Conservation (phyloP, 2,797 vertebrate species). For the Pogoniulus pusillus region DNA sequence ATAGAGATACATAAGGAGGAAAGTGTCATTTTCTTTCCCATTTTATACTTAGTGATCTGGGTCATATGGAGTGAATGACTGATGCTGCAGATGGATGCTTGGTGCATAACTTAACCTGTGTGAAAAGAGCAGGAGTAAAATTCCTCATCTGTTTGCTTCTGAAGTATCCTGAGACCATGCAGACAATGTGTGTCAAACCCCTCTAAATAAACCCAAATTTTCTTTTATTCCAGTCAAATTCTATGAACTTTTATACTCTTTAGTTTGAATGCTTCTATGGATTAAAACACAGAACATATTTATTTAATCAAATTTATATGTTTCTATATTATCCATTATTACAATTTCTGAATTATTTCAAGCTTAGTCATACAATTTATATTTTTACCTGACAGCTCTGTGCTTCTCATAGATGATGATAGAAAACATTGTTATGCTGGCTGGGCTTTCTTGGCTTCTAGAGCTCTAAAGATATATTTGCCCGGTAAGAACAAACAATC, state of each 20-base stretch:
- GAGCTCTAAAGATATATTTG: not conserved
- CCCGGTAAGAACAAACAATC: not conserved
- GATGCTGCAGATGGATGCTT: not conserved
- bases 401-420: fast-evolving
- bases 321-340: not conserved
- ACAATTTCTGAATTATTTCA: not conserved
- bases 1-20: not conserved
- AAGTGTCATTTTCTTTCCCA: not conserved
- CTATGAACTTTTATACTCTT: not conserved
- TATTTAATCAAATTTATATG: not conserved
- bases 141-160: not conserved
- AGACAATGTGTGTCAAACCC: not conserved
- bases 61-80: not conserved
- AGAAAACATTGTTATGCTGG: not conserved
- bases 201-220: not conserved
- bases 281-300: not conserved
- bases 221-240: not conserved
- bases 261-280: not conserved
- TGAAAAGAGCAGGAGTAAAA: not conserved
- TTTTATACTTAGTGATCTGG: not conserved
- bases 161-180: not conserved
- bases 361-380: not conserved
- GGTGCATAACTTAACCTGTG: not conserved
- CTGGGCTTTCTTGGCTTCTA: not conserved
- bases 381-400: not conserved